A percentile compares a stretch with the other conserved stretches of the same genome.
Conservation (phyloP, 2,888 invertebrate genomes). For the Abrostola triplasia region DNA sequence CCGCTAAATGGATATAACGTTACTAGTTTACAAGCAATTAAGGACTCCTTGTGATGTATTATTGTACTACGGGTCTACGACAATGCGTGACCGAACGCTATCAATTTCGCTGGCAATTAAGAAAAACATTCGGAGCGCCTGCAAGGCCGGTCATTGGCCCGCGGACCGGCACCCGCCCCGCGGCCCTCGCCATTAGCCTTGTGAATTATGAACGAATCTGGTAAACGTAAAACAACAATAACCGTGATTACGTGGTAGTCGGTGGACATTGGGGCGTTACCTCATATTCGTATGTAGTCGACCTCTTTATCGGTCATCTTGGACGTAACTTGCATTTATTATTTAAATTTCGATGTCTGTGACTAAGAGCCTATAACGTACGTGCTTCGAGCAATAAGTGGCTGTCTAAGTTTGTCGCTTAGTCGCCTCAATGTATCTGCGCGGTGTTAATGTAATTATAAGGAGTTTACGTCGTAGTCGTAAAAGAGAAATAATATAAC, state of each 20-base stretch:
- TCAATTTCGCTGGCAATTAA: conserved; percentile 78
- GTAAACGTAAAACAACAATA: conserved; percentile 36
- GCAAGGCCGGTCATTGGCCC: conserved; percentile 79
- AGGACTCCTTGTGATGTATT: conserved; percentile 49
- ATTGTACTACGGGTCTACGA: conserved; percentile 42
- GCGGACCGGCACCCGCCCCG: conserved; percentile 58
- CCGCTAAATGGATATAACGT: conserved; percentile 59
- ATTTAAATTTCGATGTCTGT: conserved; percentile 78
- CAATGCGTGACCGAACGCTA: conserved; percentile 76
- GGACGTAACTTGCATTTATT: conserved; percentile 78
- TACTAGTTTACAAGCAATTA: conserved; percentile 47
- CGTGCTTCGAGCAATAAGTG: conserved; percentile 61
- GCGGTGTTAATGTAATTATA: conserved; percentile 16
- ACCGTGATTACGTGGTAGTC: conserved; percentile 38
- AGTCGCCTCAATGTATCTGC: conserved; percentile 43
- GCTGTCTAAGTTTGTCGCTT: conserved; percentile 57
- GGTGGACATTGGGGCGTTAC: conserved; percentile 69
- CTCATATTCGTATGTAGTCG: conserved; percentile 75
- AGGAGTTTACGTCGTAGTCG: conserved; percentile 12
- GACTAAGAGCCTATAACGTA: conserved; percentile 70
- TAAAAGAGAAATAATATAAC: conserved; percentile 22
- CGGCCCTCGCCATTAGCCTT: conserved; percentile 66
- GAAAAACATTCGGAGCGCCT: conserved; percentile 70
- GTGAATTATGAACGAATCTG: conserved; percentile 56
- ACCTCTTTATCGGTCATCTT: conserved; percentile 85